Evolutionary conservation across 2,888 invertebrate species (phyloP).

Genomic region (Pachycephus smyrnensis): DNA sequence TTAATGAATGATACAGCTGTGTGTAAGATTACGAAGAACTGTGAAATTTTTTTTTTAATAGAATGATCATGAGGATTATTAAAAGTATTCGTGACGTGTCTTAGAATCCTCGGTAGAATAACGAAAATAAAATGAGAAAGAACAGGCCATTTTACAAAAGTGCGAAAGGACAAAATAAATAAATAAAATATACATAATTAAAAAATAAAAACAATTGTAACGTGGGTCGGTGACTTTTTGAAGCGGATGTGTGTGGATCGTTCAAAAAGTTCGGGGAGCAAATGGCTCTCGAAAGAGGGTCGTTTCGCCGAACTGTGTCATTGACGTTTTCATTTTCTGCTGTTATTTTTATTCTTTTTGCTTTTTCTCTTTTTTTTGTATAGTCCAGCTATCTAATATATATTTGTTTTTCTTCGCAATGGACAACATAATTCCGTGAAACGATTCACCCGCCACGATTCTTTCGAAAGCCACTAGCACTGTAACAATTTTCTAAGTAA

Average conservation of each 20-base stretch:
- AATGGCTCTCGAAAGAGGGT: slow-evolving; percentile 30
- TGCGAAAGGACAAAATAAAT: slow-evolving; percentile 35
- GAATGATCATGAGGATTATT: background rate
- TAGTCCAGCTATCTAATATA: background rate
- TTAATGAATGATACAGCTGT: background rate
- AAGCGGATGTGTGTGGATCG: slow-evolving; percentile 32
- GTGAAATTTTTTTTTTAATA: background rate
- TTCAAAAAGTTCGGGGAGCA: slow-evolving; percentile 36
- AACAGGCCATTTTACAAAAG: slow-evolving; percentile 54
- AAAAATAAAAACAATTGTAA: slow-evolving; percentile 33
- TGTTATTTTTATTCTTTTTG: background rate
- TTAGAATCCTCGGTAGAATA: slow-evolving; percentile 25
- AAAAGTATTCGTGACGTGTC: background rate
- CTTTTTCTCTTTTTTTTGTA: background rate
- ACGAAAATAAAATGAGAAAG: slow-evolving; percentile 51
- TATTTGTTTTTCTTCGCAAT: background rate
- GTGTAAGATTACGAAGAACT: background rate
- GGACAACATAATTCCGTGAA: slow-evolving; percentile 17
- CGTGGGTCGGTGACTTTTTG: slow-evolving; percentile 30
- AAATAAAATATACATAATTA: slow-evolving; percentile 44
- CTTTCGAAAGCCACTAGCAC: slow-evolving; percentile 32
- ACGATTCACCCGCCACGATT: slow-evolving; percentile 11
- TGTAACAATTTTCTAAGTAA: slow-evolving; percentile 28
- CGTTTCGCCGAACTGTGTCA: slow-evolving; percentile 19
- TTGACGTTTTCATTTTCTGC: background rate